Evolutionary conservation across 2,888 invertebrate species (phyloP), one percentile per base, ranked within the genome.

Genomic region (Metalampra italica): DNA sequence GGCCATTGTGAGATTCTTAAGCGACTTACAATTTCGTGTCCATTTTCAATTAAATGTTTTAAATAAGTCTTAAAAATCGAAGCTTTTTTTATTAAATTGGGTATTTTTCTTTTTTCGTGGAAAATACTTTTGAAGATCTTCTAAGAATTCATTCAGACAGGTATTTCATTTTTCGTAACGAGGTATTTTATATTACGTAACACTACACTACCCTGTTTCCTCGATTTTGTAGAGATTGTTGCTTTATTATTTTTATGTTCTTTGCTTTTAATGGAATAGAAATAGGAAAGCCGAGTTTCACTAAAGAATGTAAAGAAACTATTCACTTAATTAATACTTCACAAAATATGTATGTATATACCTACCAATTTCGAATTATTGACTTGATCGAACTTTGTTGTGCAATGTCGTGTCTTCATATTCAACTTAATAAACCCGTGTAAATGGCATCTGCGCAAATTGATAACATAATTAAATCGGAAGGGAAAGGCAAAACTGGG

Each of bases 31-130:
- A 59, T 59, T 60, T 56, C 5, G 1, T 3, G 47, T 52, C 49
- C 57, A 50, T 60, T 59, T 54, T 44, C 59, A 52, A 62, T 66
- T 67, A 63, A 66, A 63, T 58, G 63, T 52, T 68, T 66, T 60
- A 47, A 65, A 64, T 60, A 59, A 59, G 51, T 60, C 61, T 56
- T 59, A 62, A 51, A 53, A 45, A 51, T 46, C 37, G 47, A 56
- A 60, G 58, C 47, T 57, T 60, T 51, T 60, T 51, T 51, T 44
- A 44, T 44, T 49, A 53, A 43, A 30, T 38, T 46, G 30, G 45
- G 52, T 60, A 53, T 52, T 55, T 50, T 14, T 8, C 15, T 15
- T 37, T 32, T 32, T 32, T 32, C 7, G 12, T 12, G 41, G 9
- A 22, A 22, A 22, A 32, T 40, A 12, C 39, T 44, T 39, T 48